Evolutionary conservation across 2,888 invertebrate genomes (phyloP), one percentile per base, ranked within the genome.

Genomic region (Phasia obesa): DNA sequence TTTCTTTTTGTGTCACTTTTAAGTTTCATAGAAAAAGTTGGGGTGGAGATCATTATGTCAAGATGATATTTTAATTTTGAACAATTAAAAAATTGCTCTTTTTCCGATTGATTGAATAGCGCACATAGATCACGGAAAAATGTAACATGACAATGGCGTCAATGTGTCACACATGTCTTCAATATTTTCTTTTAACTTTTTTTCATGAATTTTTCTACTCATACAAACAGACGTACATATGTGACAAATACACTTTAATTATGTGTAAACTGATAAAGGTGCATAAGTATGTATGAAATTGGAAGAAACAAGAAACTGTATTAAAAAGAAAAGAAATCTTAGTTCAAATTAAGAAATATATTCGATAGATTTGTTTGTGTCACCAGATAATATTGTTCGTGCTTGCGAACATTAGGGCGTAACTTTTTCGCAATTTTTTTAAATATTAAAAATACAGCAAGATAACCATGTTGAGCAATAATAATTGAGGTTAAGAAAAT

Each of bases 1-100:
- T 65, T 49, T 38, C n/a, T 59, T 73, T n/a, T 35, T 73, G 42
- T 57, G 53, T 23, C 35, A 17, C 51, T n/a, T 38, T 31, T 42
- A 27, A 57, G 19, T 67, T 35, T 44, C 31, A 38, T 4, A 13
- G 31, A 49, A 74, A 74, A 71, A 19, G 49, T 27, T 79, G 60
- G 83, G 79, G 70, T 53, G 83, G 55, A 44, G 76, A 71, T 79
- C 42, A 83, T 83, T 83, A 83, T 83, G 83, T 83, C 83, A 76
- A 67, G 62, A 60, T 83, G 75, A 83, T 74, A 76, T 83, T 83
- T 83, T 71, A 83, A 79, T 79, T 83, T 83, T 71, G 55, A 76
- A 75, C 79, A 83, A 83, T 83, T 83, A 79, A 83, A 75, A 76
- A 79, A 71, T 67, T 55, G 60, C 44, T 76, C 44, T 67, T 71